Base-by-base conservation (phyloP, 2,888 invertebrate genomes). In the Andrena trimmerana region DNA sequence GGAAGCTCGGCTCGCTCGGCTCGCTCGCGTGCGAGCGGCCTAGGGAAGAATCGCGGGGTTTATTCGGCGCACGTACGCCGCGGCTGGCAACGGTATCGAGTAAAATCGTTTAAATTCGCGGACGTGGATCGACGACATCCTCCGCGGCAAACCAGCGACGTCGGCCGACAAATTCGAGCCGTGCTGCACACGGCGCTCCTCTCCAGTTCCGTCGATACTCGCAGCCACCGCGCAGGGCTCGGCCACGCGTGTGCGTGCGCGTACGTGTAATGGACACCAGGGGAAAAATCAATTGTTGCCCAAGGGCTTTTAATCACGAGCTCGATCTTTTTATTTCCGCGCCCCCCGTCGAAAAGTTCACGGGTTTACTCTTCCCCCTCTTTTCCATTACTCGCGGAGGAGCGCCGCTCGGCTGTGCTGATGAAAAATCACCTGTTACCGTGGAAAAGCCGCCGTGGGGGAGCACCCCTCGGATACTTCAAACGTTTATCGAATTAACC, bases 301-400 rank as follows among this genome's bases (percentile, higher is more conserved):
- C 86, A 77, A 90, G 90, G 92, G 91, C 89, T 92, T 93, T 93
- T 92, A 92, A 93, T 93, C 92, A 92, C 87, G 83, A 84, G 73
- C 79, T 83, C 82, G 87, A 89, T 90, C 87, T 91, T 90, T 92
- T 91, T 90, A 91, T 92, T 92, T 92, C 91, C 91, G 87, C 78
- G 68, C 59, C 79, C 81, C 33, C 79, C 68, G 65, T 63, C 76
- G 69, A 69, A 80, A 81, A 79, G 79, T 79, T 81, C 80, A 74
- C 81, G 50, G 81, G 74, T 52, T 52, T 52, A 50, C 42, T 50
- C 31, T 20, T 36, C 27, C 68, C 16, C 42, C 42, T 60, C 60
- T 68, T 68, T 79, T 69, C 80, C 81, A 79, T 81, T 81, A 74
- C 67, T 36, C 50, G 69, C 48, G 20, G 31, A 74, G 33, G 63